phyloP scores from a whole-genome alignment of 2,113 vertebrate species.

The Centropus bengalensis region DNA sequence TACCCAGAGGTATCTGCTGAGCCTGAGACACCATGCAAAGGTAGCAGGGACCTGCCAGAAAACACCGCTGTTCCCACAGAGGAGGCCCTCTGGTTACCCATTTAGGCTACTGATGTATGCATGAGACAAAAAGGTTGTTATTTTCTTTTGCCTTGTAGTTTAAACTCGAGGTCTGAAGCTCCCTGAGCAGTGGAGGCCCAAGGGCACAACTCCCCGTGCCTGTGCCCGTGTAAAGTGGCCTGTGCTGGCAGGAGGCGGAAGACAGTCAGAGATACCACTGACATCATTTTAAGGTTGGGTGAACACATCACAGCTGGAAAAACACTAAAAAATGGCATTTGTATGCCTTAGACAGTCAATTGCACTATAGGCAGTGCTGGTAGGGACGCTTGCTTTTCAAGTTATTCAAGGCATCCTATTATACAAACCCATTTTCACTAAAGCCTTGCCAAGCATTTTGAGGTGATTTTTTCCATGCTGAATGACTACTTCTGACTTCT shows the following conservation, averaged over 20 bases:
- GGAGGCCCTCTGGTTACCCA: neutral
- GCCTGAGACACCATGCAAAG: neutral
- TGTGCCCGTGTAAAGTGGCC: neutral
- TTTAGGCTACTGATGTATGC: neutral
- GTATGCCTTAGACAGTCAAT: neutral
- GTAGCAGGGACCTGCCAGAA: neutral
- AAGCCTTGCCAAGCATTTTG: slow-evolving; percentile 4
- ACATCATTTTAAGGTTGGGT: slow-evolving; percentile 14
- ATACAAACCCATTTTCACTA: neutral
- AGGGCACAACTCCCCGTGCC: rapidly evolving
- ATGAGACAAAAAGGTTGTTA: neutral
- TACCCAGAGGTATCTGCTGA: neutral
- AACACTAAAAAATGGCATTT: neutral
- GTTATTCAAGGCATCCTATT: neutral
- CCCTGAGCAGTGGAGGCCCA: neutral
- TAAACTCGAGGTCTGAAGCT: neutral
- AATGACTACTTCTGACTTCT: neutral
- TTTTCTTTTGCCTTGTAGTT: neutral
- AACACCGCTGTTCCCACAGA: neutral
- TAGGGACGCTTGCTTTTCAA: neutral
- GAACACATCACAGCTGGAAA: neutral
- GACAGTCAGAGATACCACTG: slow-evolving; percentile 16
- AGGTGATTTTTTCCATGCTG: slow-evolving; percentile 1
- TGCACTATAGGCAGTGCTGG: neutral
- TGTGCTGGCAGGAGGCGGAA: neutral